Percentiles rank a stretch among this genome's conserved stretches.
These are phyloP conservation scores for Bovichtus variegatus DNA, from an alignment of 2,797 vertebrate species.

Conservation along the genomic window DNA sequence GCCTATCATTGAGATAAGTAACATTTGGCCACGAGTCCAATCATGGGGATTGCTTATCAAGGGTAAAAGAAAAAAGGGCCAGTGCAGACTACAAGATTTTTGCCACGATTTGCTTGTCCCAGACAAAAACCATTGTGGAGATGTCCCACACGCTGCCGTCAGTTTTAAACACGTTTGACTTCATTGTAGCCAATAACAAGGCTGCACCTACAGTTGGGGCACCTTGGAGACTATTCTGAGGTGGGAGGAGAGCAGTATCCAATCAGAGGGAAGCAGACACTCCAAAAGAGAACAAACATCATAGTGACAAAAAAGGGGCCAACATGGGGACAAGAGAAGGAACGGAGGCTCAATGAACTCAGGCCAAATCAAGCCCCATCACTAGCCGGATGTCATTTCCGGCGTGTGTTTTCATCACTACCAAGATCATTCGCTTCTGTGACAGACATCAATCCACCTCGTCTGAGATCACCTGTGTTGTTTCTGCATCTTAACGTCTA, in stretches of 20 bases:
- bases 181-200: not conserved
- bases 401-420: fast-evolving
- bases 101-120: not conserved
- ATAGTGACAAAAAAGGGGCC: not conserved
- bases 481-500: not conserved
- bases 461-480: not conserved
- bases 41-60: slow-evolving; percentile 25
- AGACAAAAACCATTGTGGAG: not conserved
- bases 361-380: not conserved
- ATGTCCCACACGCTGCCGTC: not conserved
- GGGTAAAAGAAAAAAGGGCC: slow-evolving; percentile 8
- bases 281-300: not conserved
- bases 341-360: not conserved
- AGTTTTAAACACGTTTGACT: not conserved
- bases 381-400: not conserved
- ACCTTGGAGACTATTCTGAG: not conserved
- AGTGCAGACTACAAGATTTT: not conserved
- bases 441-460: slow-evolving; percentile 1
- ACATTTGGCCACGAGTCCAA: slow-evolving; percentile 6
- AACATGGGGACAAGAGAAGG: not conserved
- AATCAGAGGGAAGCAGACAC: not conserved
- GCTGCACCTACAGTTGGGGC: not conserved
- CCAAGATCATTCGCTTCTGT: not conserved
- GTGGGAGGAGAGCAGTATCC: not conserved
- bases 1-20: slow-evolving; percentile 4